phyloP scores from a whole-genome alignment of 2,888 invertebrate species.

The Lagria hirta region DNA sequence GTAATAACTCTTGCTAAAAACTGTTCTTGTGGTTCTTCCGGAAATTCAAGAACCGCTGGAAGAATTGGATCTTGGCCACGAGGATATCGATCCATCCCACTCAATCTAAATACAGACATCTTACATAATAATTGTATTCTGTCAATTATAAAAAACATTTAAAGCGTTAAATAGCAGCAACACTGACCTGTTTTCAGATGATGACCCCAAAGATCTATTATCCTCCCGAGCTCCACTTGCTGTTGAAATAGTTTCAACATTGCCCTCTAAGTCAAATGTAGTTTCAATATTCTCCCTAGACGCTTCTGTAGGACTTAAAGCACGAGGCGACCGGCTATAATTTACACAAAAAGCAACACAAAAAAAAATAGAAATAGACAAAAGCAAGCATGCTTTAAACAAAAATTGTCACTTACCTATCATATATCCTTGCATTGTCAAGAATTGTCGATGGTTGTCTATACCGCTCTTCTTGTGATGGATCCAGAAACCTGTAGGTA shows the following conservation, averaged over 20 bases:
- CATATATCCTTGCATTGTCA: constrained; percentile 74
- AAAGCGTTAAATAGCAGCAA: too few relatives aligned
- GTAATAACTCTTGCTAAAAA: constrained; percentile 87
- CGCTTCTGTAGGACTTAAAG: constrained; percentile 54
- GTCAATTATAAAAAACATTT: too few relatives aligned
- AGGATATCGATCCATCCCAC: constrained; percentile 58
- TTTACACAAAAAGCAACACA: constrained; percentile 28
- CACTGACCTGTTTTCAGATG: constrained; percentile 76
- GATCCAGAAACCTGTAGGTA: constrained; percentile 83
- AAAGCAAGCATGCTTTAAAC: constrained; percentile 20
- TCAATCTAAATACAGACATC: constrained; percentile 41
- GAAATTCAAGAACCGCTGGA: constrained; percentile 92
- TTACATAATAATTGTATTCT: neutral
- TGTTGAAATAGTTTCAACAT: constrained; percentile 88
- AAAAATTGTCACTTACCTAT: constrained; percentile 63
- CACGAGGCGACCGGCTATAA: constrained; percentile 51
- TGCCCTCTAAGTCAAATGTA: constrained; percentile 88
- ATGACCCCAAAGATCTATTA: constrained; percentile 64
- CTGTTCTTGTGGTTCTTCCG: constrained; percentile 91
- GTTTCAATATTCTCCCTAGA: constrained; percentile 78
- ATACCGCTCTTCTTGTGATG: constrained; percentile 76
- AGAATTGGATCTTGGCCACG: constrained; percentile 85
- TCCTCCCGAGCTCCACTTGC: constrained; percentile 76
- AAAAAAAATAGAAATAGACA: constrained; percentile 31
- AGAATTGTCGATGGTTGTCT: constrained; percentile 63